Evolutionary conservation across 2,888 invertebrate species (phyloP).

Genomic region (Tinea pellionella): DNA sequence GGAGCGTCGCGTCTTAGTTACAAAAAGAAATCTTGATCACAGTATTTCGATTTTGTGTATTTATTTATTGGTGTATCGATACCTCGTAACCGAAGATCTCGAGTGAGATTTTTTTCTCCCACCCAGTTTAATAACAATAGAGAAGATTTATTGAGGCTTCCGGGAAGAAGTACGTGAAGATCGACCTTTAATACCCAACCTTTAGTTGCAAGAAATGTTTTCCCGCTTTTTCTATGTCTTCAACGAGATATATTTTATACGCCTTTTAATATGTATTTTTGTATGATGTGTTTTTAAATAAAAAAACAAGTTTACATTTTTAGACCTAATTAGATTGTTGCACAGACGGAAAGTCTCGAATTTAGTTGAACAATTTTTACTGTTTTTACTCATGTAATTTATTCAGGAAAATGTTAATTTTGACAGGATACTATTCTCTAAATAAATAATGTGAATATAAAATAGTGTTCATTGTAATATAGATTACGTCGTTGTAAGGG

Average conservation of each 20-base stretch:
- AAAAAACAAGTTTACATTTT: no score
- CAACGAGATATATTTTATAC: background rate
- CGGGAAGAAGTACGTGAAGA: background rate
- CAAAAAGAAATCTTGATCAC: background rate
- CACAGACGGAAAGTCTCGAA: no score
- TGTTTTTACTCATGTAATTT: no score
- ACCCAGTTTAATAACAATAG: conserved; percentile 36
- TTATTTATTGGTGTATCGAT: conserved; percentile 29
- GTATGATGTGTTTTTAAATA: no score
- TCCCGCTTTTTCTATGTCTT: background rate
- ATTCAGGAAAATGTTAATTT: no score
- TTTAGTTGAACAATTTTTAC: no score
- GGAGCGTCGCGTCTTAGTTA: background rate
- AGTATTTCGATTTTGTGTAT: background rate
- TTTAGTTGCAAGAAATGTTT: background rate
- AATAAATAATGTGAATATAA: no score
- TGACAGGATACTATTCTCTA: no score
- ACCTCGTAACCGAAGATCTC: conserved; percentile 25
- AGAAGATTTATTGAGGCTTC: conserved; percentile 42
- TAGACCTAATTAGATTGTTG: no score
- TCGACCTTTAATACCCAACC: conserved; percentile 2
- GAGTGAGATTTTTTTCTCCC: conserved; percentile 2
- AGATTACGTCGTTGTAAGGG: background rate
- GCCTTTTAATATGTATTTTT: background rate
- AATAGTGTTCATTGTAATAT: background rate